Conservation (phyloP, 1,140 invertebrate genomes). For the Solenopsis fugax region DNA sequence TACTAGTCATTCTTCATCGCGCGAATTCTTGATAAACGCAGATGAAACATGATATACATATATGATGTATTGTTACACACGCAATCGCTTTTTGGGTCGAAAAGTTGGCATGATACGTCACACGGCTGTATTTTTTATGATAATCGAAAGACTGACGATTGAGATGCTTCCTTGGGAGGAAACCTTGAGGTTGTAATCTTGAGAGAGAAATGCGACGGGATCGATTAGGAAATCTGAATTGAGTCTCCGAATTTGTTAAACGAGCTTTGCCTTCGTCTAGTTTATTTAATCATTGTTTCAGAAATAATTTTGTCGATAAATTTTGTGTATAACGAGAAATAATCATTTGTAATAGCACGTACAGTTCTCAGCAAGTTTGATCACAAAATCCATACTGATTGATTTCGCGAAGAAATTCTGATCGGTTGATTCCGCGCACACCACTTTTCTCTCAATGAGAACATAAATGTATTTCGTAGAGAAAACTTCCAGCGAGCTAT, state of each 20-base stretch:
- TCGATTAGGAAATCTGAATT: slow-evolving; percentile 25
- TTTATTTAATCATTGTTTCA: background rate
- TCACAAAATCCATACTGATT: slow-evolving; percentile 9
- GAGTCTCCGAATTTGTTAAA: slow-evolving; percentile 21
- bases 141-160: slow-evolving; percentile 73
- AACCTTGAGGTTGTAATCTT: slow-evolving; percentile 48
- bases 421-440: slow-evolving; percentile 51
- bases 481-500: slow-evolving; percentile 54
- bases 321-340: slow-evolving; percentile 29
- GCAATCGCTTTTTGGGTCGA: slow-evolving; percentile 66
- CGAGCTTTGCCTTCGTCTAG: background rate
- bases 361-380: slow-evolving; percentile 14
- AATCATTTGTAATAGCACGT: background rate
- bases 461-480: slow-evolving; percentile 60
- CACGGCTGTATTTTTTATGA: slow-evolving; percentile 66
- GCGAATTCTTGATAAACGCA: slow-evolving; percentile 43
- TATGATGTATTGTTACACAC: slow-evolving; percentile 62
- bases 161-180: slow-evolving; percentile 51
- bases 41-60: slow-evolving; percentile 61
- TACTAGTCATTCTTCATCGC: slow-evolving; percentile 75
- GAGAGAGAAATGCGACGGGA: slow-evolving; percentile 52
- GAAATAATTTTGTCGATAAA: slow-evolving; percentile 19
- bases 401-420: background rate
- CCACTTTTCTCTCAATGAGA: slow-evolving; percentile 70
- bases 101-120: slow-evolving; percentile 48